Evolutionary conservation across 2,888 invertebrate genomes (phyloP).

Genomic region (Drosophila maculinotata): DNA sequence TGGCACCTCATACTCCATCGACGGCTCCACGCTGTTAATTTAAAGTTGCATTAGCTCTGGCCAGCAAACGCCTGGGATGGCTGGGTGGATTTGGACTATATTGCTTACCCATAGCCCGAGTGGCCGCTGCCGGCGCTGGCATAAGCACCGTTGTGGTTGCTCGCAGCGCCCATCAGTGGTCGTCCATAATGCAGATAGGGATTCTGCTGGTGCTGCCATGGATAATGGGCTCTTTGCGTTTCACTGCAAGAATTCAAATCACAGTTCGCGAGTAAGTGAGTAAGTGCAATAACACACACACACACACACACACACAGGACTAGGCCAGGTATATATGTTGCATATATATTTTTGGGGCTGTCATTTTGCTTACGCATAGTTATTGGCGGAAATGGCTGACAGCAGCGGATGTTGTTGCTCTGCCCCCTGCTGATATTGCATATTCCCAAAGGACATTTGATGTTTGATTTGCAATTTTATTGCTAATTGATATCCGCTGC

Average conservation of each 20-base stretch:
- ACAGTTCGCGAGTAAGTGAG: constrained; percentile 35
- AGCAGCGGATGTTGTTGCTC: constrained; percentile 67
- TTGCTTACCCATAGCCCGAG: constrained; percentile 79
- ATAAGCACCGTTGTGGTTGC: constrained; percentile 72
- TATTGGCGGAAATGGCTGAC: constrained; percentile 71
- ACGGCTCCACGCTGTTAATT: constrained; percentile 62
- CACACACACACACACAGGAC: constrained; percentile 33
- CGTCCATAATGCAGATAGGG: constrained; percentile 60
- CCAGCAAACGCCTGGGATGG: background rate
- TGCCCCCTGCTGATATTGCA: constrained; percentile 50
- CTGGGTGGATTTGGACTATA: background rate
- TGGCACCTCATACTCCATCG: constrained; percentile 70
- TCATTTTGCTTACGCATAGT: constrained; percentile 76
- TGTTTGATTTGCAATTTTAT: constrained; percentile 70
- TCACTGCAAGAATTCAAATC: constrained; percentile 49
- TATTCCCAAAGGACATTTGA: constrained; percentile 63
- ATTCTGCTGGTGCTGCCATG: constrained; percentile 55
- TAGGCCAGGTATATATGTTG: constrained; percentile 21
- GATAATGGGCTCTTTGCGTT: constrained; percentile 64
- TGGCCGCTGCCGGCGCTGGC: constrained; percentile 59
- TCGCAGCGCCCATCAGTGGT: constrained; percentile 60
- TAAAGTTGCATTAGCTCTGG: constrained; percentile 51
- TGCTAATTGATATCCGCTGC: constrained; percentile 74
- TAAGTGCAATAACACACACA: too few species aligned
- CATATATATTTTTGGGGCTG: constrained; percentile 63